Evolutionary conservation across 2,797 vertebrate genomes (phyloP).

Genomic region (Lagorchestes hirsutus): DNA sequence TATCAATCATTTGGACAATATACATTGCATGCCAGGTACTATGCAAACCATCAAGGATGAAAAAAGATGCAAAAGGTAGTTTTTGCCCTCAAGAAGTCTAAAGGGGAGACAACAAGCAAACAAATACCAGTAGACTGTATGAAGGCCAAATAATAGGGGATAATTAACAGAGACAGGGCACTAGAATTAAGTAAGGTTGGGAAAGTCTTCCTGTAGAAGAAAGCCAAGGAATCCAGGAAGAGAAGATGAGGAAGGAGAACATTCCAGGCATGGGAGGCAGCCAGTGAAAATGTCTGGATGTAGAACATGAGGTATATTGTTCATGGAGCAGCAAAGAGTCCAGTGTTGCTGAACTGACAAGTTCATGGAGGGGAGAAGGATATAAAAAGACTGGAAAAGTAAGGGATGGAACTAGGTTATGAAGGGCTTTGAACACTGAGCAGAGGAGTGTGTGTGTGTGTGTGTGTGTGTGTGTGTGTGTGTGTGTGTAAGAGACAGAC

Average conservation of each 20-base stretch:
- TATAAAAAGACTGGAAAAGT: background rate
- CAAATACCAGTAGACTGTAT: background rate
- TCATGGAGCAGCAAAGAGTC: background rate
- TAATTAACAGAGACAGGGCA: background rate
- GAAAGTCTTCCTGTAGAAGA: background rate
- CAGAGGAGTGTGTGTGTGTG: background rate
- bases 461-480: no score
- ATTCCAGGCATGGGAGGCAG: background rate
- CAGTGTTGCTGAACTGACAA: background rate
- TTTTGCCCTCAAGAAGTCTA: background rate
- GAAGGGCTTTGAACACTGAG: background rate
- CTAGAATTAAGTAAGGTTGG: background rate
- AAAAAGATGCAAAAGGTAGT: background rate
- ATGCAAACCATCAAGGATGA: background rate
- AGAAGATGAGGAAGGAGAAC: background rate
- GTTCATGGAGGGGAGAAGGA: background rate
- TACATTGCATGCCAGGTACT: background rate
- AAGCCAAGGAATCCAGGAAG: background rate
- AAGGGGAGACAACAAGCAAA: background rate
- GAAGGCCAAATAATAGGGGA: background rate
- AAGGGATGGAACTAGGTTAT: background rate
- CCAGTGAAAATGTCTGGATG: background rate
- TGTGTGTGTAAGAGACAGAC: no score
- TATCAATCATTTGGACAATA: background rate
- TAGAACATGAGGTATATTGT: background rate